Evolutionary conservation across 1,140 invertebrate species (phyloP), one percentile per base, ranked within the genome.

Genomic region (Whitmania pigra): DNA sequence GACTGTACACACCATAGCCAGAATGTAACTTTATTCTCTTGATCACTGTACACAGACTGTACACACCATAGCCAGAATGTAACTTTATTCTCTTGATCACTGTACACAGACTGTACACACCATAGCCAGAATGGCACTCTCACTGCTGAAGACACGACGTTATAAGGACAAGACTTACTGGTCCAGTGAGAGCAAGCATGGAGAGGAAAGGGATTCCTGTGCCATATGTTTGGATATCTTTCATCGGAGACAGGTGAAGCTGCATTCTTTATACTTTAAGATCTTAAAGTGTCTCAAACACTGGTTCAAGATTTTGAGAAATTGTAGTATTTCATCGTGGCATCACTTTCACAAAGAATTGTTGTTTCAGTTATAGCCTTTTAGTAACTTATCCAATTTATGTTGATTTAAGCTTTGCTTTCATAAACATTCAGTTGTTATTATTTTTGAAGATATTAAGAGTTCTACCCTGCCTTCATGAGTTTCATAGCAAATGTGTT

Each of bases 401-500:
- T 1, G 22, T 63, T 36, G 31, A 36, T 36, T 36, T 36, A 36
- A 36, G 31, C 6, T 6, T 36, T 36, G 31, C 31, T 6, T 36
- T 36, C 6, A 36, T 2, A 6, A 36, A 36, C 31, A 36, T 36
- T 36, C 57, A 63, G 4, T 63, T n/a, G 0, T 13, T 15, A 27
- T 0, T 1, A 15, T 63, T 63, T 63, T 31, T 55, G 17, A 76
- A 80, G 79, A 79, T 79, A 74, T 71, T 80, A 49, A 75, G 79
- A 53, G 77, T 80, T 25, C 76, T 80, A 70, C 79, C 79, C 27
- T 80, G 79, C 73, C 69, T 66, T 43, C 79, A 80, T 72, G 76
- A 78, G 66, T 80, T 75, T 70, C 96, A 99, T 83, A 86, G 87
- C 66, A 93, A 93, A 80, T 99, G 96, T 83, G 96, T 99, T 78